These are phyloP conservation scores for Bombus ignitus DNA, from an alignment of 1,140 invertebrate species.

Conservation along the genomic window DNA sequence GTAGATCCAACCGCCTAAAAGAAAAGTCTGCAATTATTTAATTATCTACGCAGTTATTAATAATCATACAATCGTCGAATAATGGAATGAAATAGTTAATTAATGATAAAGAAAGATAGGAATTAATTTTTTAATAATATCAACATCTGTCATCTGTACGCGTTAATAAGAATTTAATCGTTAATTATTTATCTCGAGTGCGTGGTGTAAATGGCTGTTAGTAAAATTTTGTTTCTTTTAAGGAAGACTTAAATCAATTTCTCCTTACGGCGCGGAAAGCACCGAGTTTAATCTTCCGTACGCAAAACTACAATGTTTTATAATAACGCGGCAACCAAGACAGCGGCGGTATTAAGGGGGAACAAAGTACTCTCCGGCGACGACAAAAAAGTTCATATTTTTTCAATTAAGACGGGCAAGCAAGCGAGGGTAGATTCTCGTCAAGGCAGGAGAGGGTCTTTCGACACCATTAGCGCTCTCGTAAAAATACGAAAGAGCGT, in stretches of 20 bases:
- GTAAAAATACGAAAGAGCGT: constrained; percentile 68
- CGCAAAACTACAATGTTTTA: constrained; percentile 73
- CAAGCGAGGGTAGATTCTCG: constrained; percentile 71
- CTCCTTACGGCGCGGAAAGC: constrained; percentile 18
- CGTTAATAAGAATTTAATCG: background rate
- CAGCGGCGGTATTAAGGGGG: constrained; percentile 65
- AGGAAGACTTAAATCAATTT: constrained; percentile 63
- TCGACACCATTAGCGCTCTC: constrained; percentile 75
- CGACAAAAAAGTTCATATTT: constrained; percentile 82
- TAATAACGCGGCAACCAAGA: constrained; percentile 77
- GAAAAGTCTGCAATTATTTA: too few species aligned
- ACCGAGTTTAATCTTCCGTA: constrained; percentile 61
- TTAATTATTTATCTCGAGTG: background rate
- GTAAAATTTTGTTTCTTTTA: background rate
- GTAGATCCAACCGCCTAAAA: too few species aligned
- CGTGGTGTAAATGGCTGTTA: background rate
- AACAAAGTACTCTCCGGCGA: constrained; percentile 76
- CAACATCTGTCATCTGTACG: too few species aligned
- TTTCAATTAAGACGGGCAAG: constrained; percentile 79
- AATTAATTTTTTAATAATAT: too few species aligned
- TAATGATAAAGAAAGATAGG: too few species aligned
- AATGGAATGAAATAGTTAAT: too few species aligned
- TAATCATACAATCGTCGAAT: too few species aligned
- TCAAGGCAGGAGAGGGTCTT: constrained; percentile 67
- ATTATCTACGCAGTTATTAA: too few species aligned